phyloP scores from a whole-genome alignment of 2,797 vertebrate species.

The Schizothorax lantsangensis region DNA sequence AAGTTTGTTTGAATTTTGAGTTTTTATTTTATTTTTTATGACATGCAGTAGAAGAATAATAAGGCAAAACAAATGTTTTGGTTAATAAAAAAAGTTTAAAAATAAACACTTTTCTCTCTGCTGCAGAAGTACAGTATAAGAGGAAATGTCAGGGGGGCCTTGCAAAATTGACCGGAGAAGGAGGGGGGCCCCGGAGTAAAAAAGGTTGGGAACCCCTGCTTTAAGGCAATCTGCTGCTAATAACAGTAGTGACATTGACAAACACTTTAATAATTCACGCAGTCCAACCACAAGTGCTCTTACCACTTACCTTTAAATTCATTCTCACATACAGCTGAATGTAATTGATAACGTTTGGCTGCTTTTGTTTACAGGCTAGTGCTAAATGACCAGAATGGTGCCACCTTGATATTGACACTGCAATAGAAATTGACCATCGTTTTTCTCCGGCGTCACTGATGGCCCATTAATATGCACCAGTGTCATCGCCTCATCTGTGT shows the following conservation, averaged over 20 bases:
- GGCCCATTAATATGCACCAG: conserved; percentile 19
- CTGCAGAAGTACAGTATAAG: no score
- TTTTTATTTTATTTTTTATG: no score
- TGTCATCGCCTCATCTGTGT: conserved; percentile 6
- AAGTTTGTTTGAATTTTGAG: no score
- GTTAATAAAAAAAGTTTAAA: no score
- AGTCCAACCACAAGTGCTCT: not conserved
- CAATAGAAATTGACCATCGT: conserved; percentile 4
- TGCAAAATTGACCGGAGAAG: no score
- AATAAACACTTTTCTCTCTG: no score
- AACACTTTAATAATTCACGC: conserved; percentile 32
- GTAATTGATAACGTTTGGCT: not conserved
- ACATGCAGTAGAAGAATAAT: no score
- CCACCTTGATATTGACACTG: conserved; percentile 7
- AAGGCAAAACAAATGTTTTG: no score
- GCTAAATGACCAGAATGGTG: not conserved
- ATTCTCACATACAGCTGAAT: conserved; percentile 17
- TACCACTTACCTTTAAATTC: conserved; percentile 5
- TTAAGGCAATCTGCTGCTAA: conserved; percentile 26
- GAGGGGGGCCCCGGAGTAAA: no score
- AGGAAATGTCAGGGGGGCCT: no score
- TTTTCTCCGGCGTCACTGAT: conserved; percentile 1
- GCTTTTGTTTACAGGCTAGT: conserved; percentile 14
- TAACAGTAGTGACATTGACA: conserved; percentile 8
- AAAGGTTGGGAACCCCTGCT: no score